Evolutionary conservation across 1,140 invertebrate genomes (phyloP).

Genomic region (Eupristina koningsbergeri): DNA sequence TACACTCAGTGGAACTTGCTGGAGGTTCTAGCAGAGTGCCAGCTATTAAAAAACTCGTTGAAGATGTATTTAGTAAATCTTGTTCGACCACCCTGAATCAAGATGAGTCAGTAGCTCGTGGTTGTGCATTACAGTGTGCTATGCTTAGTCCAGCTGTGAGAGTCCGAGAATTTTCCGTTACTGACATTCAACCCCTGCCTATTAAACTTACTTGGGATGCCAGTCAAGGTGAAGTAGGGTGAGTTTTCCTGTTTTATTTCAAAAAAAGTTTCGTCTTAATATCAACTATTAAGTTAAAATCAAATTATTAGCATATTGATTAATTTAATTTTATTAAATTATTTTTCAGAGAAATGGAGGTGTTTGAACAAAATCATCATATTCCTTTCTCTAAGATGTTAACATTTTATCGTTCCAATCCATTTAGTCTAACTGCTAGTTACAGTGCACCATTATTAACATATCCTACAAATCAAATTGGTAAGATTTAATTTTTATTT

Average conservation of each 20-base stretch:
- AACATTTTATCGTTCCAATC: constrained; percentile 91
- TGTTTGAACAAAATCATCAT: constrained; percentile 90
- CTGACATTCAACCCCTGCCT: constrained; percentile 93
- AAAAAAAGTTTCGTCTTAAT: no score
- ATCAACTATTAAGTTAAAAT: no score
- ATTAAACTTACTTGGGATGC: constrained; percentile 91
- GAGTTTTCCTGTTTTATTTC: constrained; percentile 19
- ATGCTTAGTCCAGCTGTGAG: constrained; percentile 97
- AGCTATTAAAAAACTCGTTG: constrained; percentile 90
- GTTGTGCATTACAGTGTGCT: constrained; percentile 96
- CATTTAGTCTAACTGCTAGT: constrained; percentile 88
- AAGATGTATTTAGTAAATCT: constrained; percentile 88
- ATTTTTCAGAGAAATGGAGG: constrained; percentile 79
- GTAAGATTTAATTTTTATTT: constrained; percentile 75
- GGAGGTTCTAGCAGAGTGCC: constrained; percentile 97
- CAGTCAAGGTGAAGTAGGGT: constrained; percentile 79
- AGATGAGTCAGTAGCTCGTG: constrained; percentile 96
- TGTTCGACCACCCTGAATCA: constrained; percentile 97
- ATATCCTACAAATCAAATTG: constrained; percentile 86
- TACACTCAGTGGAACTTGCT: constrained; percentile 95
- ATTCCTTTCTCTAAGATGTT: constrained; percentile 95
- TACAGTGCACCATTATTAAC: constrained; percentile 83
- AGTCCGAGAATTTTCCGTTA: constrained; percentile 94
- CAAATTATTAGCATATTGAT: no score
- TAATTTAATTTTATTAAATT: constrained; percentile 34